Evolutionary conservation across 2,113 vertebrate genomes (phyloP).

Genomic region (Tragelaphus imberbis): DNA sequence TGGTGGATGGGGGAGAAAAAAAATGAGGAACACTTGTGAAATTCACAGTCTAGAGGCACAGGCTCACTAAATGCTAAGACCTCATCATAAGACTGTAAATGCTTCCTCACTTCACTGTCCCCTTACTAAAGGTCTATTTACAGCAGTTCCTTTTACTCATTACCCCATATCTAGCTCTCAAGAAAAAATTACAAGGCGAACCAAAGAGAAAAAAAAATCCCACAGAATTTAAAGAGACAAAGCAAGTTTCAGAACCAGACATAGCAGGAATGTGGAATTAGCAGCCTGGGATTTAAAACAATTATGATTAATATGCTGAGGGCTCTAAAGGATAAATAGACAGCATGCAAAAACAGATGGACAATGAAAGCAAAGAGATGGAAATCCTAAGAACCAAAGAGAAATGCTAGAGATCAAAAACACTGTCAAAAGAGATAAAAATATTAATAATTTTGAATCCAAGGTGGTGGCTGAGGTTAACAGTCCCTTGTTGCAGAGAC

Average conservation of each 20-base stretch:
- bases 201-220: neutral
- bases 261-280: neutral
- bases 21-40: neutral
- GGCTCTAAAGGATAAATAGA: neutral
- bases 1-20: neutral
- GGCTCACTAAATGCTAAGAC: neutral
- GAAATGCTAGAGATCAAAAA: neutral
- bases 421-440: neutral
- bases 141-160: neutral
- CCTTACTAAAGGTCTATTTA: neutral
- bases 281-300: neutral
- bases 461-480: conserved; percentile 83
- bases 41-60: neutral
- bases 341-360: neutral
- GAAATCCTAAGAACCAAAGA: neutral
- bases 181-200: neutral
- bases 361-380: neutral
- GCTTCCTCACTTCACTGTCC: neutral
- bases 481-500: conserved; percentile 80
- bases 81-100: neutral
- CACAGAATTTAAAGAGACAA: neutral
- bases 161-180: neutral
- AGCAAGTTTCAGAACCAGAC: neutral
- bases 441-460: neutral
- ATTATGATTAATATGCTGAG: neutral